Percentiles rank a stretch among this genome's conserved stretches.
phyloP scores from a whole-genome alignment of 2,888 invertebrate species.

The Drosophila vallismaia region DNA sequence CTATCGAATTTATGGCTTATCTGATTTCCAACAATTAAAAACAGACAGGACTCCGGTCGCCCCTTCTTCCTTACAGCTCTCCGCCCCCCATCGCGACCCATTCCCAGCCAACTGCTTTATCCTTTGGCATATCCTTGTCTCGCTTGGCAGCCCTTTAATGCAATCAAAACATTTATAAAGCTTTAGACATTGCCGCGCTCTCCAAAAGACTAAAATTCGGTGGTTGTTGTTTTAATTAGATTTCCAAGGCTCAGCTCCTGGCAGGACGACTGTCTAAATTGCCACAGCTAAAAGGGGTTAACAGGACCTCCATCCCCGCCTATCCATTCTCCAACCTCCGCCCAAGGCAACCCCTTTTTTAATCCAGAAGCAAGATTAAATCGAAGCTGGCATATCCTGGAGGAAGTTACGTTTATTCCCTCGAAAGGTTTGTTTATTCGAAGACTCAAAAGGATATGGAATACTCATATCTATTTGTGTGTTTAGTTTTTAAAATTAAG shows the following conservation, averaged over 20 bases:
- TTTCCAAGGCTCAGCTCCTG: slow-evolving; percentile 63
- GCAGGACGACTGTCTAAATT: slow-evolving; percentile 70
- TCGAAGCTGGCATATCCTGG: neutral
- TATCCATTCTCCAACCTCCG: neutral
- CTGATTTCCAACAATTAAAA: slow-evolving; percentile 60
- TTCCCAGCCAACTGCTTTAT: neutral
- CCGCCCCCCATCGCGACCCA: neutral
- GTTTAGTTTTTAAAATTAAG: neutral
- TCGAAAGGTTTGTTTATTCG: neutral
- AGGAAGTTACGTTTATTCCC: neutral
- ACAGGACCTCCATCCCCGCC: slow-evolving; percentile 22
- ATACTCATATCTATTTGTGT: too few species aligned
- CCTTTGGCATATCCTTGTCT: slow-evolving; percentile 41
- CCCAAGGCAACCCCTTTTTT: slow-evolving; percentile 1
- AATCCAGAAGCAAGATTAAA: neutral
- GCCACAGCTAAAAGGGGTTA: slow-evolving; percentile 76
- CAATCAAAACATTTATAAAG: slow-evolving; percentile 77
- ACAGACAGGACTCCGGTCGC: slow-evolving; percentile 15
- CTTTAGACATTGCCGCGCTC: slow-evolving; percentile 57
- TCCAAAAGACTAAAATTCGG: slow-evolving; percentile 54
- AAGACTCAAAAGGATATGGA: too few species aligned
- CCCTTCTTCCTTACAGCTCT: neutral
- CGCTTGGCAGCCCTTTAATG: slow-evolving; percentile 77
- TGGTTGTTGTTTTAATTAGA: slow-evolving; percentile 81
- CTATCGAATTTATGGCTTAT: slow-evolving; percentile 56